Evolutionary conservation across 2,113 vertebrate genomes (phyloP).

Genomic region (Larimichthys polyactis): DNA sequence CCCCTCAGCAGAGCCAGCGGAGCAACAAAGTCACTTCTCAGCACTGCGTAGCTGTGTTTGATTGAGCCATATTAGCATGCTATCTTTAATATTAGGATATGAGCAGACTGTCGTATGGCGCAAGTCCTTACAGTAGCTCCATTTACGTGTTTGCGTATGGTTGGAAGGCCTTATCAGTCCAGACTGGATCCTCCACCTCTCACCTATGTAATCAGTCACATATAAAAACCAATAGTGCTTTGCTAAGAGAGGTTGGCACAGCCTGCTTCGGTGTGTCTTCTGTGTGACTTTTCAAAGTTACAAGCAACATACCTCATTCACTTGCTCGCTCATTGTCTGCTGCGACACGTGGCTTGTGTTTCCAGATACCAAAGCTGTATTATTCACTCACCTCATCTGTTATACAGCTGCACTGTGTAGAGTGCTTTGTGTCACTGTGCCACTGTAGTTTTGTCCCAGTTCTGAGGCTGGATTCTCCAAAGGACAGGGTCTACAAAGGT

Average conservation of each 20-base stretch:
- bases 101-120: conserved; percentile 3
- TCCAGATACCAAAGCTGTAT: neutral
- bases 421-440: neutral
- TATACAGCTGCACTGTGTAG: neutral
- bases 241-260: conserved; percentile 5
- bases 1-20: conserved; percentile 21
- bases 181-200: conserved; percentile 70
- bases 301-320: neutral
- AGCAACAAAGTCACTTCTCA: conserved; percentile 8
- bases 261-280: neutral
- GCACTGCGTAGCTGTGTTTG: neutral
- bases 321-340: neutral
- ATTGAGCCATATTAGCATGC: neutral
- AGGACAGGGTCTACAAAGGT: neutral
- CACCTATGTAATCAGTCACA: conserved; percentile 79
- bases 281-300: neutral
- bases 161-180: conserved; percentile 65
- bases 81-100: neutral
- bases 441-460: neutral
- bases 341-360: conserved; percentile 4
- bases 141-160: conserved; percentile 33
- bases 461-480: neutral
- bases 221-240: conserved; percentile 75
- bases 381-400: neutral
- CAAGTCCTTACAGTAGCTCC: conserved; percentile 20